These are phyloP conservation scores for Rhopalosiphum maidis DNA, from an alignment of 1,140 invertebrate species.

Conservation along the genomic window DNA sequence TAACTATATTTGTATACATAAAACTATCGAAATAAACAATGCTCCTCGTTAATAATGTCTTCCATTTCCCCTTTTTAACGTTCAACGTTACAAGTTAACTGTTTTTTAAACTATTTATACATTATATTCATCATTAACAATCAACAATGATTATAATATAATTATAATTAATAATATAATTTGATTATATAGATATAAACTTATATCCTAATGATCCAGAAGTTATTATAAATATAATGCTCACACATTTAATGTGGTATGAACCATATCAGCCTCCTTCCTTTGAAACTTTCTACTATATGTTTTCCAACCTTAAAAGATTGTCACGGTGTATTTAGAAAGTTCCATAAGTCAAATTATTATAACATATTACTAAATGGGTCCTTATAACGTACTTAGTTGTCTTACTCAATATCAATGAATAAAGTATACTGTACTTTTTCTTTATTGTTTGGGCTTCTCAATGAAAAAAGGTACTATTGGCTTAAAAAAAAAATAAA, in stretches of 20 bases:
- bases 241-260: background rate
- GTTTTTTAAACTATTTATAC: too few species aligned
- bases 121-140: too few species aligned
- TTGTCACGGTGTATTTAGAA: background rate
- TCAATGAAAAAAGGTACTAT: background rate
- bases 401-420: background rate
- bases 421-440: background rate
- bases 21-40: too few species aligned
- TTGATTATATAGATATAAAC: background rate
- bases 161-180: too few species aligned
- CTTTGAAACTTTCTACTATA: background rate
- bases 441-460: background rate
- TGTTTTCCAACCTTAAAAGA: background rate
- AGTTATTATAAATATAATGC: background rate
- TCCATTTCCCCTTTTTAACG: too few species aligned
- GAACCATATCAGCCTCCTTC: background rate
- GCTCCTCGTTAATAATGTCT: too few species aligned
- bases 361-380: background rate
- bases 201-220: constrained; percentile 12
- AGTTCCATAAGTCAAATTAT: background rate
- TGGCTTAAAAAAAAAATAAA: background rate
- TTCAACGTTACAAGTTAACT: too few species aligned
- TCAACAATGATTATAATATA: too few species aligned
- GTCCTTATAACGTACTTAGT: background rate
- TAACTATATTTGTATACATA: too few species aligned